Evolutionary conservation across 2,113 vertebrate genomes (phyloP).

Genomic region (Sakesphorus luctuosus): DNA sequence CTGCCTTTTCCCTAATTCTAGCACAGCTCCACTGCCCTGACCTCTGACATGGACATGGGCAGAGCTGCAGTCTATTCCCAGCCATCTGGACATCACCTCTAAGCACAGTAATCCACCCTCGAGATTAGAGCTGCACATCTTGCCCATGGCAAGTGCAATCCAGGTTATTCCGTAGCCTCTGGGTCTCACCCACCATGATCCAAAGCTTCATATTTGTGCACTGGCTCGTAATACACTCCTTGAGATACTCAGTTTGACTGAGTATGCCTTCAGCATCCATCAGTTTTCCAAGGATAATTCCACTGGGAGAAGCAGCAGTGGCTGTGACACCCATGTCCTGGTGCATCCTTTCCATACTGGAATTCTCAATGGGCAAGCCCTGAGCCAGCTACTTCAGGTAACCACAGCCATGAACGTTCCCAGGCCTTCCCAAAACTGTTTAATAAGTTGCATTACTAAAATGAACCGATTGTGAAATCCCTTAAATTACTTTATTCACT

Average conservation of each 20-base stretch:
- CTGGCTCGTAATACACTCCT: not conserved
- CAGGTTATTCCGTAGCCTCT: not conserved
- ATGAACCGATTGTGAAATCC: not conserved
- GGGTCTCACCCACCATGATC: not conserved
- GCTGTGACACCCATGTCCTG: not conserved
- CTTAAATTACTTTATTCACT: not conserved
- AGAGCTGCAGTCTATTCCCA: not conserved
- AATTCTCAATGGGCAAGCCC: not conserved
- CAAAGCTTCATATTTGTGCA: not conserved
- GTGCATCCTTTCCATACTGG: not conserved
- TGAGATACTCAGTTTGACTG: not conserved
- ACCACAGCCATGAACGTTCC: not conserved
- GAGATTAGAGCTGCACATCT: not conserved
- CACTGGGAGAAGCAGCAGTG: not conserved
- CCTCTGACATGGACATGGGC: not conserved
- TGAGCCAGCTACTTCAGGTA: not conserved
- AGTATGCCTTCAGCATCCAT: not conserved
- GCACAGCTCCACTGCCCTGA: not conserved
- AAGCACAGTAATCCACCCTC: constrained; percentile 28
- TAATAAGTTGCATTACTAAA: not conserved
- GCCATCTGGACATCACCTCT: constrained; percentile 48
- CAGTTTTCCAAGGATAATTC: not conserved
- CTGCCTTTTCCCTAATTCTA: not conserved
- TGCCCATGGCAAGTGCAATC: not conserved
- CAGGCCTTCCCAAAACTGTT: not conserved